Evolutionary conservation across 2,888 invertebrate species (phyloP).

Genomic region (Bhutanitis thaidina): DNA sequence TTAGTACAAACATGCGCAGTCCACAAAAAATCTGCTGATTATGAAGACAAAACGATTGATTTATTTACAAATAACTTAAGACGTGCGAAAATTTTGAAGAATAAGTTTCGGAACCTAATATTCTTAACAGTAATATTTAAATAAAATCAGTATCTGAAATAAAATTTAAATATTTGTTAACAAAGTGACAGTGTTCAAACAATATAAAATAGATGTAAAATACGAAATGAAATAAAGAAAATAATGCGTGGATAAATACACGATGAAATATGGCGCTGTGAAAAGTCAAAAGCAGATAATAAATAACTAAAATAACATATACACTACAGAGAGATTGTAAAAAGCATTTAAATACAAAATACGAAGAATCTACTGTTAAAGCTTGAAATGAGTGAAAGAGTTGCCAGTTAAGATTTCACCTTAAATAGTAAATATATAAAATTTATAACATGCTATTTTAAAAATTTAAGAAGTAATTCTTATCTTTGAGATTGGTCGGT

Average conservation of each 20-base stretch:
- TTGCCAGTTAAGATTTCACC: slow-evolving; percentile 18
- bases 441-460: too few relatives aligned
- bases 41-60: too few relatives aligned
- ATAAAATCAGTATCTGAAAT: too few relatives aligned
- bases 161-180: too few relatives aligned
- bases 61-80: too few relatives aligned
- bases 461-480: too few relatives aligned
- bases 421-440: neutral
- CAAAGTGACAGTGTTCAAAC: neutral
- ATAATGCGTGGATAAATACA: neutral
- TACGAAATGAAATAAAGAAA: neutral
- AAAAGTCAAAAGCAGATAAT: neutral
- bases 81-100: too few relatives aligned
- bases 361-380: neutral
- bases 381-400: slow-evolving; percentile 4
- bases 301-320: neutral
- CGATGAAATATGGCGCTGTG: neutral
- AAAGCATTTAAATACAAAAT: slow-evolving; percentile 2
- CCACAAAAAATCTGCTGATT: too few relatives aligned
- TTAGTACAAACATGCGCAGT: too few relatives aligned
- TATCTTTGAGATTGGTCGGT: too few relatives aligned
- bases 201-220: neutral
- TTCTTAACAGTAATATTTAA: too few relatives aligned
- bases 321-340: neutral
- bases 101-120: too few relatives aligned